Evolutionary conservation across 2,888 invertebrate species (phyloP).

Genomic region (Stictocephala bisonia): DNA sequence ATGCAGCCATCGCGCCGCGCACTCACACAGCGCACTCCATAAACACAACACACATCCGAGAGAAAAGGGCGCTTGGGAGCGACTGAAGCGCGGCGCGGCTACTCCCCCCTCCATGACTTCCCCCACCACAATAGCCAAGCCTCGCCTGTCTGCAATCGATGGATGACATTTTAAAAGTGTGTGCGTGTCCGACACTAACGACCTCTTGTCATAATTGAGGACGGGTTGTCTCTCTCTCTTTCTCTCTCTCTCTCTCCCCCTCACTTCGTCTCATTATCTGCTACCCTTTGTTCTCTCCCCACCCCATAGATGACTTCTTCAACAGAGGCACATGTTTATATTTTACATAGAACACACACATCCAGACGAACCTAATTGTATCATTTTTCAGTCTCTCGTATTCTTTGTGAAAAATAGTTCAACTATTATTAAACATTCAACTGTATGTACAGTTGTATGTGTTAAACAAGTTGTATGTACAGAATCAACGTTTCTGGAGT

Average conservation of each 20-base stretch:
- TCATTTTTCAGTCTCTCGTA: too few relatives aligned
- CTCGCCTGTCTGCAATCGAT: constrained; percentile 31
- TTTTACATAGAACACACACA: neutral
- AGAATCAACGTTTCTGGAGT: too few relatives aligned
- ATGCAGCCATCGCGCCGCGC: constrained; percentile 38
- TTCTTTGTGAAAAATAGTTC: too few relatives aligned
- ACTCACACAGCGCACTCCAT: constrained; percentile 44
- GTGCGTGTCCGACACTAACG: constrained; percentile 47
- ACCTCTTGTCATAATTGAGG: constrained; percentile 47
- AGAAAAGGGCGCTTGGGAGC: constrained; percentile 31
- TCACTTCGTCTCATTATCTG: constrained; percentile 15
- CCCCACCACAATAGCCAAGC: constrained; percentile 2
- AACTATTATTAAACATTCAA: too few relatives aligned
- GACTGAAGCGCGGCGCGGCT: constrained; percentile 14
- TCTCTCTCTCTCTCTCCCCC: neutral
- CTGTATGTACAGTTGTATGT: too few relatives aligned
- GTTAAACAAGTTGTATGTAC: too few relatives aligned
- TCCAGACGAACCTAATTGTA: too few relatives aligned
- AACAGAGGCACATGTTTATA: constrained; percentile 21
- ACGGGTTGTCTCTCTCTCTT: constrained; percentile 39
- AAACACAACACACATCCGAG: constrained; percentile 1
- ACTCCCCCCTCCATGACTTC: neutral
- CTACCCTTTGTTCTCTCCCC: constrained; percentile 17
- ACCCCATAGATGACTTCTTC: constrained; percentile 8
- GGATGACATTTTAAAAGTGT: constrained; percentile 47